Evolutionary conservation across 2,797 vertebrate genomes (phyloP), one percentile per base, ranked within the genome.

Genomic region (Graptemys geographica): DNA sequence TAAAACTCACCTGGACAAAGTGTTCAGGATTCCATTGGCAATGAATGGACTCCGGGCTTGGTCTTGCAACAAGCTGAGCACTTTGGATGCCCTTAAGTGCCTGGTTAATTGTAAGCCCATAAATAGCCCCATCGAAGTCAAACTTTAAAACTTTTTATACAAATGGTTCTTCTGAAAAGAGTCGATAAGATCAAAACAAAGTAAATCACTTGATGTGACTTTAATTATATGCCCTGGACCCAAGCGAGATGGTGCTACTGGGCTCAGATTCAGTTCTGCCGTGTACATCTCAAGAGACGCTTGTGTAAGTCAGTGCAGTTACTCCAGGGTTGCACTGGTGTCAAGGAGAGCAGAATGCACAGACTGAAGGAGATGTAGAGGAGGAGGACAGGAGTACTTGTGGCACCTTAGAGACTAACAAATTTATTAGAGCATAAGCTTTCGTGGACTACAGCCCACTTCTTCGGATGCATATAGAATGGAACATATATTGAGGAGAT

Each of bases 151-250:
- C 72, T 27, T 28, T 44, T 41, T 28, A 8, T 28, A 47, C 12
- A 44, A 25, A 76, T 28, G 72, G 25, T 47, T 47, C 72, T 47
- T 47, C 41, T 76, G 37, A 23, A 28, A 47, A 47, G 6, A 28
- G 72, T 15, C 12, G 72, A 12, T 28, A 76, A 69, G 62, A 37
- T 69, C 62, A 69, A 69, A 65, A 37, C 18, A 10, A 59, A 21
- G 65, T 21, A 23, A 69, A 69, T 21, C 65, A 21, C 65, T n/a
- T 10, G 2, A 69, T 37, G 19, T 37, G 65, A 21, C 62, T 44
- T 44, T 76, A 6, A n/a, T 7, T 27, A 25, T 12, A 16, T 2
- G 12, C 13, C 12, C 1, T 47, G 12, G 41, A 47, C 3, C 3
- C 41, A 3, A 8, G 15, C 6, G 13, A 7, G 41, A 13, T 76